Percentiles rank a stretch among this genome's conserved stretches.
Evolutionary conservation across 1,140 invertebrate species (phyloP).

Genomic region (Drosophila parabipectinata): DNA sequence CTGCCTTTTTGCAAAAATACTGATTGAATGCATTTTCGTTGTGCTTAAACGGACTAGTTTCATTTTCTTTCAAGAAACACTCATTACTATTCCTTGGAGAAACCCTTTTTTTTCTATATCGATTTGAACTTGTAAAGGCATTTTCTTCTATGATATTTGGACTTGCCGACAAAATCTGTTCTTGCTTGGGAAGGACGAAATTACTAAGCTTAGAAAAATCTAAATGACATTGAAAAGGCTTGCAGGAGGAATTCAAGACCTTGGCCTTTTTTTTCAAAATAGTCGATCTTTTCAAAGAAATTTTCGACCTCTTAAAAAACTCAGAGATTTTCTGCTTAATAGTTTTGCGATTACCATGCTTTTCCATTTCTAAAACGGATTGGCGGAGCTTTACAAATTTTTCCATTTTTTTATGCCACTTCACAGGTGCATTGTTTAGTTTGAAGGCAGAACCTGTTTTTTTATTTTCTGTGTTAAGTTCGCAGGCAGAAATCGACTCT

Average conservation of each 20-base stretch:
- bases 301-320: conserved; percentile 30
- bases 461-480: not conserved
- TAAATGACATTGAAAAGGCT: not conserved
- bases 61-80: not conserved
- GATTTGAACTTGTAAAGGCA: not conserved
- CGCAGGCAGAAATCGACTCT: not conserved
- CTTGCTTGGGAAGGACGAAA: not conserved
- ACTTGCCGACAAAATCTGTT: not conserved
- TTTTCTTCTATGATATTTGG: not conserved
- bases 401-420: not conserved
- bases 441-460: not conserved
- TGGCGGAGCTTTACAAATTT: not conserved
- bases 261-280: not conserved
- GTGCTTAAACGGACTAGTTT: not conserved
- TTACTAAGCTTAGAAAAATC: not conserved
- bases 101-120: too few relatives aligned
- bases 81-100: not conserved
- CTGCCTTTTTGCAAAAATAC: not conserved
- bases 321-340: conserved; percentile 24
- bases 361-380: not conserved
- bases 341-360: not conserved
- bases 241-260: not conserved
- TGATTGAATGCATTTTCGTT: not conserved
- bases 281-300: not conserved
- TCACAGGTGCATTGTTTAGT: not conserved